Base-by-base conservation (phyloP, 2,113 vertebrate species). In the Xenopus laevis region DNA sequence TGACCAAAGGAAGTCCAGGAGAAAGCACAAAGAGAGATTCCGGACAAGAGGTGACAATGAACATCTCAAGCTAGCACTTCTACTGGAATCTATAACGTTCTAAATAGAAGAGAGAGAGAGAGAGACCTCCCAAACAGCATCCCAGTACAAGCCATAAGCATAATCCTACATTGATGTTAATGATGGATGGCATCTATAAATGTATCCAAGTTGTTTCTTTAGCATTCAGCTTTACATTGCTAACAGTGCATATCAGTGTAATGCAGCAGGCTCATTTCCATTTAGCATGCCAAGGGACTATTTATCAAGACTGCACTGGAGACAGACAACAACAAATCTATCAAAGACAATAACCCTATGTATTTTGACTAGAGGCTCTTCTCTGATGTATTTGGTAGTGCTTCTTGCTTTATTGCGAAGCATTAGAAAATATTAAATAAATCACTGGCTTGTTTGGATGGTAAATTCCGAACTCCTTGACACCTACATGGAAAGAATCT, bases 381-480 rank as follows among this genome's bases (percentile, higher is more conserved):
- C 57, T 45, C 57, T 75, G 65, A 67, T 75, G 57, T 55, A 61
- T 75, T 61, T 74, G 46, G 63, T 74, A n/a, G 21, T 50, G 18
- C 27, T 68, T 61, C 57, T 61, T 60, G 11, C 45, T 75, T 68
- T 74, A 67, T 75, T 62, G 65, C 23, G 58, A 52, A 27, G 45
- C 53, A 10, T 45, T 44, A 50, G 44, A 46, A 62, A 68, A 53
- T 62, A 44, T 62, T 75, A 62, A 53, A 75, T 75, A 75, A 75
- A 75, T 75, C 73, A 68, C 10, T 33, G 73, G 33, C 57, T 68
- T 68, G 65, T 68, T 75, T 75, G 73, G 53, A 75, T 75, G 45
- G 58, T 66, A 68, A 60, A 68, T n/a, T 20, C 65, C 40, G 44
- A 9, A 53, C 30, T 62, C 60, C 44, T 52, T 65, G 16, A 68